A percentile compares a stretch with the other conserved stretches of the same genome.
These are phyloP conservation scores for Ceriagrion tenellum DNA, from an alignment of 2,888 invertebrate genomes.

Conservation along the genomic window DNA sequence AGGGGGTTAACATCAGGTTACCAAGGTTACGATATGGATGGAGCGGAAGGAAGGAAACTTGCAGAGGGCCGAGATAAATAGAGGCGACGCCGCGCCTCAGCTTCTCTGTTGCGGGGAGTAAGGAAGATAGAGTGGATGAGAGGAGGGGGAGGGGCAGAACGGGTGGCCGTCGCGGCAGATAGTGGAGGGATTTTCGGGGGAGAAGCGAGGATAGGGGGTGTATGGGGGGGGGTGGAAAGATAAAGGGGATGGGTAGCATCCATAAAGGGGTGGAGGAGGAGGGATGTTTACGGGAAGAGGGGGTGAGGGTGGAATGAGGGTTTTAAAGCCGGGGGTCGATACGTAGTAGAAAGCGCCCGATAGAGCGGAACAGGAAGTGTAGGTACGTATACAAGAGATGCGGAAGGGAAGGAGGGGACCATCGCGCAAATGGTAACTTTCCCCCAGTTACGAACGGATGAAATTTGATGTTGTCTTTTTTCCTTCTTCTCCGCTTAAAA, in stretches of 20 bases:
- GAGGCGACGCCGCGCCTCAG: neutral
- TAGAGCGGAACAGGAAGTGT: no score
- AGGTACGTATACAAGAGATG: no score
- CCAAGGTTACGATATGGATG: conserved; percentile 5
- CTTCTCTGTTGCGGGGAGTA: neutral
- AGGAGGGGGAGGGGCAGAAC: no score
- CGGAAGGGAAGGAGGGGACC: no score
- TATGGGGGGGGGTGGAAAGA: neutral
- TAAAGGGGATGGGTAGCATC: neutral
- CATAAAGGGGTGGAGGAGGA: neutral
- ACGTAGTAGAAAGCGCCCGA: no score
- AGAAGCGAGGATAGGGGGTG: neutral
- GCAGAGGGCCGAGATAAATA: neutral
- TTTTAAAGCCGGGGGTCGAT: no score
- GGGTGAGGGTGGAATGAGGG: neutral
- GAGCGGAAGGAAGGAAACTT: conserved; percentile 3
- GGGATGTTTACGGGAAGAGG: neutral
- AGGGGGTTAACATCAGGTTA: neutral
- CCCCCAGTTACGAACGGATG: no score
- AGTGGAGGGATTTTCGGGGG: neutral
- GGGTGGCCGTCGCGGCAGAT: no score
- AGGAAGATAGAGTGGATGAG: neutral
- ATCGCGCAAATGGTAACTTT: no score
- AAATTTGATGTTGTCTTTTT: no score
- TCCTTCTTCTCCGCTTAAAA: no score